Base-by-base conservation (phyloP, 2,113 vertebrate genomes). In the Nycticorax nycticorax region DNA sequence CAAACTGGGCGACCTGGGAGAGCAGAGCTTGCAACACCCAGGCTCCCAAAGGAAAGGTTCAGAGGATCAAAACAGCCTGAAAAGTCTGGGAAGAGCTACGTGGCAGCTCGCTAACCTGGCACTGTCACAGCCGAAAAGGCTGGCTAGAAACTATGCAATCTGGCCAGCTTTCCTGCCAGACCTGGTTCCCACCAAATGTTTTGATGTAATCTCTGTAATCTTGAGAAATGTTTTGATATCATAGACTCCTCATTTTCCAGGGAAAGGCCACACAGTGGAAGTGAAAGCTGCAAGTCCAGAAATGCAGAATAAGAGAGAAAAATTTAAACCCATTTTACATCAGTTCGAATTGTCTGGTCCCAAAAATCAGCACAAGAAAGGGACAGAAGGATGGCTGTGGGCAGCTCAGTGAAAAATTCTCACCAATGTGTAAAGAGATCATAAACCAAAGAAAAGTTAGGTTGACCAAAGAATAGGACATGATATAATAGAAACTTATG, bases 91-190 rank as follows among this genome's bases (percentile, higher is more conserved):
- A 85, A 59, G 41, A 91, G 47, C 28, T 55, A 50, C 55, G 9
- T 0, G 8, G 93, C 41, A 84, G 4, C 56, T 68, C 41, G 1
- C 47, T 80, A 75, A 13, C n/a, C 85, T 89, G 91, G 59, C 82
- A 77, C 62, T 32, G 33, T 4, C 7, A 4, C 88, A 88, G 73
- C 47, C 1, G 2, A 47, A 59, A 81, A 84, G 43, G 56, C 60
- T 92, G 87, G 37, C 83, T 78, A 47, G 56, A 43, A 92, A 41
- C 86, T 24, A 19, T 43, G 52, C 93, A 88, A 87, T 88, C 56
- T 93, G 77, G 80, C 35, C 91, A 93, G 23, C 23, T 74, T 83
- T 89, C 27, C 87, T 94, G 89, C 56, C 89, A 89, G 76, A 73
- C 47, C 68, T 86, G 64, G 7, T 23, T 81, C 67, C 89, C 57